A percentile compares a stretch with the other conserved stretches of the same genome.
phyloP scores from a whole-genome alignment of 2,797 vertebrate genomes.

The Lophius americanus region DNA sequence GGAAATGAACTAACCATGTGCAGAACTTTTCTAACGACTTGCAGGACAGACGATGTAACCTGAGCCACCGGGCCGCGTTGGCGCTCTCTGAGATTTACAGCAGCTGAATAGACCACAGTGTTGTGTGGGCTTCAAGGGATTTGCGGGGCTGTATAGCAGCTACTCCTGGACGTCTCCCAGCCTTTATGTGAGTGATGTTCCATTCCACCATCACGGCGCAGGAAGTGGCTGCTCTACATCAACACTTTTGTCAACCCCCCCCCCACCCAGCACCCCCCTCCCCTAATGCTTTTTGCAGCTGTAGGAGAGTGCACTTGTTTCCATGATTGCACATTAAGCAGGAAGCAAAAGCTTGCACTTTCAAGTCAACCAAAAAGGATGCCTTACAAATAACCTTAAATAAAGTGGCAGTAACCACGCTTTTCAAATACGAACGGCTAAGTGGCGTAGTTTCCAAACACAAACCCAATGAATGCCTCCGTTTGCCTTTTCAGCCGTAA shows the following conservation, averaged over 20 bases:
- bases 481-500: conserved; percentile 8
- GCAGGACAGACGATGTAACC: conserved; percentile 68
- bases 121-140: conserved; percentile 62
- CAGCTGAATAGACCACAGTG: conserved; percentile 57
- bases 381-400: conserved; percentile 31
- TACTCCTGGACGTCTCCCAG: conserved; percentile 60
- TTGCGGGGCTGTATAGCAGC: conserved; percentile 38
- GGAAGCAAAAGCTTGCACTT: conserved; percentile 40
- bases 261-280: neutral
- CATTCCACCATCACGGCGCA: conserved; percentile 57
- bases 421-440: conserved; percentile 1
- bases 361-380: conserved; percentile 25
- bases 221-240: conserved; percentile 56
- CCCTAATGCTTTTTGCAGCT: conserved; percentile 77
- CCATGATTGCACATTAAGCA: conserved; percentile 53
- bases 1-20: conserved; percentile 73
- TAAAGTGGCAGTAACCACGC: conserved; percentile 13
- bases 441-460: neutral
- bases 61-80: conserved; percentile 56
- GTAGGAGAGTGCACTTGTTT: conserved; percentile 51
- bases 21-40: conserved; percentile 52
- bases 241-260: neutral
- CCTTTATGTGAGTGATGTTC: conserved; percentile 65
- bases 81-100: conserved; percentile 50
- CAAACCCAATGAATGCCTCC: neutral